Conservation (phyloP, 1,140 invertebrate genomes). For the Drosophila tani region DNA sequence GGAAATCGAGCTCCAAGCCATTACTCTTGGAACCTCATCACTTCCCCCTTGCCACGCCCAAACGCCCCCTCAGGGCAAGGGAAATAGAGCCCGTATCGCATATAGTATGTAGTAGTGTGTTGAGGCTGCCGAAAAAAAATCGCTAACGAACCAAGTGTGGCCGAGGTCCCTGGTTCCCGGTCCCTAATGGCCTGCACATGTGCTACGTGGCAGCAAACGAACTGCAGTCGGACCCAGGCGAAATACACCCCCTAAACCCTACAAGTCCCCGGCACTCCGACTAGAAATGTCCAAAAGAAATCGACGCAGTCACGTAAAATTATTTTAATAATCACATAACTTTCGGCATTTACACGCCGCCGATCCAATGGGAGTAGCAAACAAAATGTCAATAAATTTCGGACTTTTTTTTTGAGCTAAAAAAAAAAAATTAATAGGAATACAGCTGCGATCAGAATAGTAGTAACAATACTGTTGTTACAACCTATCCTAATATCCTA, state of each 20-base stretch:
- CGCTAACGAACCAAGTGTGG: constrained; percentile 80
- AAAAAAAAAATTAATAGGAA: constrained; percentile 9
- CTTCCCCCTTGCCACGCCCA: constrained; percentile 23
- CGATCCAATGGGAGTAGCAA: constrained; percentile 62
- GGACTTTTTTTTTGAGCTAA: constrained; percentile 34
- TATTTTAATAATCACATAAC: constrained; percentile 84
- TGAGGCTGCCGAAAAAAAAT: constrained; percentile 56
- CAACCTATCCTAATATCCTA: background rate
- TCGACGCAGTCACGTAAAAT: constrained; percentile 82
- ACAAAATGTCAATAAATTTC: constrained; percentile 79
- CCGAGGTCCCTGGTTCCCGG: constrained; percentile 44
- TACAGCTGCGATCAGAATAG: background rate
- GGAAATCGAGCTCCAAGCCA: constrained; percentile 41
- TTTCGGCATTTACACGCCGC: constrained; percentile 79
- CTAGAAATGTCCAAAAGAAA: constrained; percentile 70
- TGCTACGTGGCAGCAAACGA: constrained; percentile 79
- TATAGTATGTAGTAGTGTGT: constrained; percentile 12
- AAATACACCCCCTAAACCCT: constrained; percentile 14
- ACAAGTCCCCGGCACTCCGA: constrained; percentile 2
- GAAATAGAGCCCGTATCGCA: constrained; percentile 54
- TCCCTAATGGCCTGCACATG: constrained; percentile 80
- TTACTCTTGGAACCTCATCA: constrained; percentile 42
- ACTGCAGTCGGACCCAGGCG: constrained; percentile 56
- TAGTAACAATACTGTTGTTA: background rate
- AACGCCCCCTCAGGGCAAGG: constrained; percentile 10